Conservation (phyloP, 2,888 invertebrate genomes). For the Rhopalosiphum nymphaeae region DNA sequence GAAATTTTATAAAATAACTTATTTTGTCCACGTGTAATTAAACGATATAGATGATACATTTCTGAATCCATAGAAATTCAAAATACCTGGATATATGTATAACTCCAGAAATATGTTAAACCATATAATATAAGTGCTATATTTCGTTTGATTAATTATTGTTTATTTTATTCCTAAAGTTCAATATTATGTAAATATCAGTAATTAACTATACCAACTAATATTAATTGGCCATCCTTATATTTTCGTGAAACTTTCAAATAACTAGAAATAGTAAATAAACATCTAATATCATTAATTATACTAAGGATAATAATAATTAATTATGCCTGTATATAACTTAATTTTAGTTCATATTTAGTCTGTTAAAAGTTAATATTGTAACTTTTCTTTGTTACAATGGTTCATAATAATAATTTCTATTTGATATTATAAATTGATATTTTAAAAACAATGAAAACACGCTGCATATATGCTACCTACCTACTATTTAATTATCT, state of each 20-base stretch:
- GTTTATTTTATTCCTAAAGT: background rate
- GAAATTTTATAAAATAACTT: background rate
- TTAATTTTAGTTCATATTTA: background rate
- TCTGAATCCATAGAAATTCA: too few species aligned
- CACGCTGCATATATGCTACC: background rate
- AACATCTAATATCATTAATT: background rate
- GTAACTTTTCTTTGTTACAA: background rate
- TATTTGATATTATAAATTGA: background rate
- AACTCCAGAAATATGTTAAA: too few species aligned
- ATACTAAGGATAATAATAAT: background rate
- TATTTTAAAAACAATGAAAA: background rate
- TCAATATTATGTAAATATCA: background rate
- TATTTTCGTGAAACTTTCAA: background rate
- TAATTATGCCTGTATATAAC: background rate
- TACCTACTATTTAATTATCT: background rate
- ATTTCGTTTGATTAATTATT: too few species aligned
- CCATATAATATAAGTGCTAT: too few species aligned
- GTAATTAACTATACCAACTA: background rate
- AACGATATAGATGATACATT: too few species aligned
- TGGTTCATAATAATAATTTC: background rate
- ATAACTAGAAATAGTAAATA: background rate
- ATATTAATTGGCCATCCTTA: background rate
- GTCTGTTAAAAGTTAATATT: background rate
- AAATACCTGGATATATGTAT: too few species aligned
- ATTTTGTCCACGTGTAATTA: too few species aligned